These are phyloP conservation scores for Meles meles DNA, from an alignment of 2,113 vertebrate genomes.

Conservation along the genomic window DNA sequence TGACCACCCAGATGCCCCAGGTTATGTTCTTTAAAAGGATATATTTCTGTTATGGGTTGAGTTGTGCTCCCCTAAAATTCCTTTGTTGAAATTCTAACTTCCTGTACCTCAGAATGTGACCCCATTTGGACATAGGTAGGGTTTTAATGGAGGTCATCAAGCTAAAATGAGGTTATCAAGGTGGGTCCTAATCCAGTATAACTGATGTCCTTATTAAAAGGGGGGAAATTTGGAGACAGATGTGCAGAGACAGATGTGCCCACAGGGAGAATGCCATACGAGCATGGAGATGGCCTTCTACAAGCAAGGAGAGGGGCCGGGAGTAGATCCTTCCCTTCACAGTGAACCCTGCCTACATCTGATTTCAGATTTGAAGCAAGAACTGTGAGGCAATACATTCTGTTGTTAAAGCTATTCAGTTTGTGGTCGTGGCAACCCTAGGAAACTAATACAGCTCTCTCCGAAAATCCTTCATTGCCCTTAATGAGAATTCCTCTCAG, in stretches of 20 bases:
- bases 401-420: neutral
- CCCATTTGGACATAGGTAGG: neutral
- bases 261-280: neutral
- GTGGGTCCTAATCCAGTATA: neutral
- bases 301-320: neutral
- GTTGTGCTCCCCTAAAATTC: neutral
- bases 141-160: neutral
- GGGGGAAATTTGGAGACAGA: neutral
- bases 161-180: neutral
- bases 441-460: neutral
- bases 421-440: neutral
- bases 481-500: neutral
- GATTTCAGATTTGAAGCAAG: neutral
- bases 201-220: neutral
- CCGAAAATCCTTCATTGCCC: neutral
- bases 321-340: neutral
- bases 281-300: neutral
- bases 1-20: neutral
- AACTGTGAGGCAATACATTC: neutral
- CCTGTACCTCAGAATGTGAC: neutral
- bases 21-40: neutral
- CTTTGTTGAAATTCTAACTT: neutral
- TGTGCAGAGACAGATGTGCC: neutral
- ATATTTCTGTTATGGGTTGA: neutral
- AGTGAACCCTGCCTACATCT: neutral